A percentile compares a stretch with the other conserved stretches of the same genome.
These are phyloP conservation scores for Nesometra sesokonis DNA, from an alignment of 35 echinoderm and acorn worm species.

Conservation along the genomic window DNA sequence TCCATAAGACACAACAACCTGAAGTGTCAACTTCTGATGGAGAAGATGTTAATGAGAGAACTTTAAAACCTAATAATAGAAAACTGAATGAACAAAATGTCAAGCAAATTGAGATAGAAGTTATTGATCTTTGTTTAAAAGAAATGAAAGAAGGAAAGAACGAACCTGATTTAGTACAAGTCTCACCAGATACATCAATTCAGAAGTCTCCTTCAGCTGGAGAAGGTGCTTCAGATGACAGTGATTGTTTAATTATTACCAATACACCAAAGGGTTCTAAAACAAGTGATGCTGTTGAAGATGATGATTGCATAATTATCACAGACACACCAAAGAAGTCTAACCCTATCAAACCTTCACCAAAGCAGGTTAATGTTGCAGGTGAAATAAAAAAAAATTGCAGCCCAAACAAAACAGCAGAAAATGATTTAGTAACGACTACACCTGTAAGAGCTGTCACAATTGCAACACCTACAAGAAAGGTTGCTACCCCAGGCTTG, in stretches of 20 bases:
- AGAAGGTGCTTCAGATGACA: not conserved
- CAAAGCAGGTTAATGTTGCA: not conserved
- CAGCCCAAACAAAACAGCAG: not conserved
- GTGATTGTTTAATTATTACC: too few relatives aligned
- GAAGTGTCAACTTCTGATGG: conserved; percentile 50
- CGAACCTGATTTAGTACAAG: not conserved
- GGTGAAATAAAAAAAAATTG: not conserved
- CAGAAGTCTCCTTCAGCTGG: not conserved
- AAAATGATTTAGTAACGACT: not conserved
- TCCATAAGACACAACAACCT: conserved; percentile 66
- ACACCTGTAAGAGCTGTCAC: not conserved
- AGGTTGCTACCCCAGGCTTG: not conserved
- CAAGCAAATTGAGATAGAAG: not conserved
- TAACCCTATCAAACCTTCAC: not conserved
- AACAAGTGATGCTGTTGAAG: not conserved
- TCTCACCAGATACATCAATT: not conserved
- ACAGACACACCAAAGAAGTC: not conserved
- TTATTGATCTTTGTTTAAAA: not conserved
- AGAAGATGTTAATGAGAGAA: conserved; percentile 19
- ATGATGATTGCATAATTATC: not conserved
- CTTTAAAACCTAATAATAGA: not conserved
- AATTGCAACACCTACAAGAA: not conserved
- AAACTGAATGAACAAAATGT: not conserved
- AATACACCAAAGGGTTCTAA: not conserved
- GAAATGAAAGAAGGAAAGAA: too few relatives aligned